Evolutionary conservation across 2,888 invertebrate genomes (phyloP).

Genomic region (Drosophila pseudotakahashii): DNA sequence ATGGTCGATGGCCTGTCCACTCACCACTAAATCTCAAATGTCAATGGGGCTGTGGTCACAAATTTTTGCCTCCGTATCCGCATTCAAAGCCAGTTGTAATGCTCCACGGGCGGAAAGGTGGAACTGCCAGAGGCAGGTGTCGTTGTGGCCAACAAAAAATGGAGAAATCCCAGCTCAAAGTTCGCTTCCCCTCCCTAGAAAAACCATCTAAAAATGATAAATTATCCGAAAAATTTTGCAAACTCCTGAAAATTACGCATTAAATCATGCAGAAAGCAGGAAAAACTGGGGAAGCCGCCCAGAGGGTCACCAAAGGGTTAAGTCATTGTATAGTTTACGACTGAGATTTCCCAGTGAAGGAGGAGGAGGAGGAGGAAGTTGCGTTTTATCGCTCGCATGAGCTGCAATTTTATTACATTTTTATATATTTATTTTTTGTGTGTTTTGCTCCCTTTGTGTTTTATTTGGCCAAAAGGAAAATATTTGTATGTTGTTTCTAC

Average conservation of each 20-base stretch:
- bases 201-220: slow-evolving; percentile 67
- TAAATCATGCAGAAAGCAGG: slow-evolving; percentile 72
- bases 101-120: slow-evolving; percentile 10
- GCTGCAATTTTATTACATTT: slow-evolving; percentile 45
- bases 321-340: slow-evolving; percentile 75
- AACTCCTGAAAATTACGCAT: slow-evolving; percentile 79
- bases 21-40: slow-evolving; percentile 62
- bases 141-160: slow-evolving; percentile 46
- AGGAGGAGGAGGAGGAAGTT: slow-evolving; percentile 6
- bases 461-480: slow-evolving; percentile 28
- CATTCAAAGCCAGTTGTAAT: slow-evolving; percentile 52
- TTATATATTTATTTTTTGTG: slow-evolving; percentile 19
- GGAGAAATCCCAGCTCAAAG: slow-evolving; percentile 25
- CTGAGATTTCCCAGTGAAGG: slow-evolving; percentile 46
- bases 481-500: slow-evolving; percentile 34
- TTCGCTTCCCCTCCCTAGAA: slow-evolving; percentile 7
- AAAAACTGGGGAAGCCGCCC: slow-evolving; percentile 7
- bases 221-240: slow-evolving; percentile 73
- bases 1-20: slow-evolving; percentile 9
- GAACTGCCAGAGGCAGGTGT: slow-evolving; percentile 65
- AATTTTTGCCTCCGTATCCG: slow-evolving; percentile 58
- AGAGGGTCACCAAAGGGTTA: slow-evolving; percentile 38
- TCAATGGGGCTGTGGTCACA: slow-evolving; percentile 74
- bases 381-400: slow-evolving; percentile 45
- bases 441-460: slow-evolving; percentile 11